Evolutionary conservation across 2,797 vertebrate species (phyloP).

Genomic region (Phyllotis vaccarum): DNA sequence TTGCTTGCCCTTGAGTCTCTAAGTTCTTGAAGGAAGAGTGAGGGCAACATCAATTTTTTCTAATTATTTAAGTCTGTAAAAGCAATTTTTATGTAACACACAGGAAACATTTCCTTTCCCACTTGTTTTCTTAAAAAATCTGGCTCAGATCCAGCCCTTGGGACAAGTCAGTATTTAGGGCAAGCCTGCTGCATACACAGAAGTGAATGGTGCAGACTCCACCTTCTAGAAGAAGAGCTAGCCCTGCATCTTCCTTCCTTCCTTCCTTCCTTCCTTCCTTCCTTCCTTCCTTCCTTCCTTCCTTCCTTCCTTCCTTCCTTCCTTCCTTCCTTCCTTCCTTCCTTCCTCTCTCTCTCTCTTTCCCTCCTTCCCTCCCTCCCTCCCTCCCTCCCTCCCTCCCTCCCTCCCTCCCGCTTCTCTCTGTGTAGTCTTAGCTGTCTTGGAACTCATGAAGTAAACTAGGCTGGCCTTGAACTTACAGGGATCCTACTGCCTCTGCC

Average conservation of each 20-base stretch:
- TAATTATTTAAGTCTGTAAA: slow-evolving; percentile 29
- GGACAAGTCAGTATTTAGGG: background rate
- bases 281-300: too few relatives aligned
- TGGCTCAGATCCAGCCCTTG: background rate
- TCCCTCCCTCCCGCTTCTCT: background rate
- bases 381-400: too few relatives aligned
- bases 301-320: accelerated
- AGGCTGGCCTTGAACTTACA: background rate
- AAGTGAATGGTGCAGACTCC: background rate
- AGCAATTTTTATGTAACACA: background rate
- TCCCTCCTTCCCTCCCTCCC: background rate
- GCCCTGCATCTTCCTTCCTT: background rate
- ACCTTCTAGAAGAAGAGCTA: background rate
- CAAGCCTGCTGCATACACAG: background rate
- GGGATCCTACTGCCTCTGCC: background rate
- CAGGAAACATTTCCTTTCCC: background rate
- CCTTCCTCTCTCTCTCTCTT: background rate
- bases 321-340: too few relatives aligned
- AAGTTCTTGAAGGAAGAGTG: slow-evolving; percentile 18
- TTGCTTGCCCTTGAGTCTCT: background rate
- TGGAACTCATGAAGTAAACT: background rate
- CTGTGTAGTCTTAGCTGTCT: background rate
- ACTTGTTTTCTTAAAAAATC: background rate
- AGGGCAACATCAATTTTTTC: slow-evolving; percentile 3
- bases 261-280: too few relatives aligned